A percentile compares a stretch with the other conserved stretches of the same genome.
Conservation (phyloP, 2,888 invertebrate genomes). For the Latrodectus hesperus region DNA sequence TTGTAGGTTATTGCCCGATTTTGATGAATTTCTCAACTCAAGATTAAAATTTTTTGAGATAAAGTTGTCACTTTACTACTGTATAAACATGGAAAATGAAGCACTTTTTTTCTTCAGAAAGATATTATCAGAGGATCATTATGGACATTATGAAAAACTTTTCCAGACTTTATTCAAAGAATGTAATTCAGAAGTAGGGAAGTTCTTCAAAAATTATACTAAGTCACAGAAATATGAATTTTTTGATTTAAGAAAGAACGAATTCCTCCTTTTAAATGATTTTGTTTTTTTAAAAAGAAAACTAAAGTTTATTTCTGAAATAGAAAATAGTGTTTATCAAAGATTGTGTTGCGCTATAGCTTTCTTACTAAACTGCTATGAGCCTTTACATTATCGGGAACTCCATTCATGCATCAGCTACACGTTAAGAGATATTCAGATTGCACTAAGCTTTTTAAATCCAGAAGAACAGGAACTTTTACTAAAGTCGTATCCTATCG, state of each 20-base stretch:
- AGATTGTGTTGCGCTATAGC: slow-evolving; percentile 8
- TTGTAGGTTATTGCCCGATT: too few species aligned
- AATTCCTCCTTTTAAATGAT: not conserved
- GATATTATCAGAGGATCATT: not conserved
- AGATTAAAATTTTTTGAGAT: too few species aligned
- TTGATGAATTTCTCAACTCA: too few species aligned
- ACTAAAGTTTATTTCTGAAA: not conserved
- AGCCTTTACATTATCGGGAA: slow-evolving; percentile 29
- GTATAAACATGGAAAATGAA: not conserved
- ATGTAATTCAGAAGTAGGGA: not conserved
- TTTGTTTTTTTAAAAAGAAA: not conserved
- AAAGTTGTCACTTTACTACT: too few species aligned
- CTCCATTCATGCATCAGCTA: slow-evolving; percentile 16
- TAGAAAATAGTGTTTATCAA: not conserved
- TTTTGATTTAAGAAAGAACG: not conserved
- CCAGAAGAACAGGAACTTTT: not conserved
- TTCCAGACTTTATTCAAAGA: not conserved
- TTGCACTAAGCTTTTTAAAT: not conserved
- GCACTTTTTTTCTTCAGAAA: slow-evolving; percentile 3
- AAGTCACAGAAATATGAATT: not conserved
- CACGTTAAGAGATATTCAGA: not conserved
- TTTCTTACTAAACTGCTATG: slow-evolving; percentile 37
- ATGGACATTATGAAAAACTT: not conserved
- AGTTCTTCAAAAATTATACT: not conserved
- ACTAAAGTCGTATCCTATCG: not conserved